Evolutionary conservation across 2,888 invertebrate genomes (phyloP).

Genomic region (Campaea margaritaria): DNA sequence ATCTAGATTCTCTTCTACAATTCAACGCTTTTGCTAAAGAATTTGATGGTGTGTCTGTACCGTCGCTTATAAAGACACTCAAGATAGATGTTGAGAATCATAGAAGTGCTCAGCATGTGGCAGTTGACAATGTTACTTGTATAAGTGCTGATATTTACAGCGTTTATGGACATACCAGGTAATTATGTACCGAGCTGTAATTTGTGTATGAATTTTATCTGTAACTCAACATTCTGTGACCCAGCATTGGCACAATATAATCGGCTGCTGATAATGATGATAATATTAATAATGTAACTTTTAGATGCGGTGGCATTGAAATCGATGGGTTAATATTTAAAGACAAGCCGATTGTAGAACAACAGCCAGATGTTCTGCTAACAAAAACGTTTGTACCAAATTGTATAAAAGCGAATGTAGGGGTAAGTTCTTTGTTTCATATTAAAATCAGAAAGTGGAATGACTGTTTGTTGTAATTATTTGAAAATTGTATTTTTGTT

Average conservation of each 20-base stretch:
- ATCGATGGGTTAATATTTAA: slow-evolving; percentile 44
- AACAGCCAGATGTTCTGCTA: slow-evolving; percentile 45
- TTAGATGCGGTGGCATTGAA: slow-evolving; percentile 52
- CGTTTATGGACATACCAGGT: slow-evolving; percentile 42
- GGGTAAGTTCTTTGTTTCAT: slow-evolving; percentile 40
- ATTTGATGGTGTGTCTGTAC: slow-evolving; percentile 46
- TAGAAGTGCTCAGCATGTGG: slow-evolving; percentile 9
- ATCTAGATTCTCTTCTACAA: slow-evolving; percentile 53
- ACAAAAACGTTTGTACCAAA: slow-evolving; percentile 49
- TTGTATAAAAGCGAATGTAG: slow-evolving; percentile 42
- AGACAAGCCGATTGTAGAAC: slow-evolving; percentile 38
- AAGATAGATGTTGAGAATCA: slow-evolving; percentile 46
- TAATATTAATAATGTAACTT: not conserved
- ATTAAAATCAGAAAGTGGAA: not conserved
- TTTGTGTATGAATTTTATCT: not conserved
- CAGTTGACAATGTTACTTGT: slow-evolving; percentile 26
- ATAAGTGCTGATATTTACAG: slow-evolving; percentile 40
- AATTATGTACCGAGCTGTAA: slow-evolving; percentile 16
- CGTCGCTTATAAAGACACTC: slow-evolving; percentile 45
- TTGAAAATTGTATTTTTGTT: slow-evolving; percentile 25
- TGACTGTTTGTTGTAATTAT: too few relatives aligned
- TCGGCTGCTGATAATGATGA: not conserved
- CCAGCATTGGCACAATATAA: not conserved
- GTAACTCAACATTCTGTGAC: not conserved
- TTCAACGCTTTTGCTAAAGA: slow-evolving; percentile 45